These are phyloP conservation scores for Acrocephalus scirpaceus DNA, from an alignment of 2,797 vertebrate genomes.

Conservation along the genomic window DNA sequence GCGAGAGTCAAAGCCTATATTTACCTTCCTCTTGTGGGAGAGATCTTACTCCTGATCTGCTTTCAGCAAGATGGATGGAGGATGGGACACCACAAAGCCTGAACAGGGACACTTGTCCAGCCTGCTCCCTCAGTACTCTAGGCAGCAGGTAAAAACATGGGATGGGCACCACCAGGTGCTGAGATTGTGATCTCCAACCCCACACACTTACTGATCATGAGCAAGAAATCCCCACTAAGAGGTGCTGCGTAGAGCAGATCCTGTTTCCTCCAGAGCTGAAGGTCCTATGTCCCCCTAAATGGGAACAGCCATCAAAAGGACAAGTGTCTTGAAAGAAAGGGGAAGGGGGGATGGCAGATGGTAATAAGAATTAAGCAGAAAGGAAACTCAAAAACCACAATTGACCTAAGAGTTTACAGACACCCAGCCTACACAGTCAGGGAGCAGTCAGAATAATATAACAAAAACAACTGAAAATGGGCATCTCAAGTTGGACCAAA, in stretches of 20 bases:
- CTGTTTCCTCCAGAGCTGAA: background rate
- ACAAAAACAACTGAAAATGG: background rate
- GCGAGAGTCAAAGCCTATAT: background rate
- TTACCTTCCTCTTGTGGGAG: background rate
- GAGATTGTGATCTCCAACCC: background rate
- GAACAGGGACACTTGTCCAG: background rate
- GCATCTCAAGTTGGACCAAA: background rate
- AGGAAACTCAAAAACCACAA: background rate
- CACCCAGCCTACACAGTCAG: background rate
- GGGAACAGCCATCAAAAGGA: background rate
- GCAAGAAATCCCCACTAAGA: background rate
- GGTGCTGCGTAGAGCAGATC: background rate
- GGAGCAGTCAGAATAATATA: background rate
- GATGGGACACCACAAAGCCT: background rate
- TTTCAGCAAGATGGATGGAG: background rate
- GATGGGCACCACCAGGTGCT: background rate
- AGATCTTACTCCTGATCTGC: background rate
- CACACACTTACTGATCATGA: background rate
- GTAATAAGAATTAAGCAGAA: background rate
- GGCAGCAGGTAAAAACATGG: background rate
- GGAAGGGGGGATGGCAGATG: fast-evolving
- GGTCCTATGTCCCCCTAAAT: background rate
- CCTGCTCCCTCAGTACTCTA: background rate
- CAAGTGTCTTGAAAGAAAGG: background rate
- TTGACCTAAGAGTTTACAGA: background rate